Evolutionary conservation across 2,113 vertebrate species (phyloP).

Genomic region (Quiscalus mexicanus): DNA sequence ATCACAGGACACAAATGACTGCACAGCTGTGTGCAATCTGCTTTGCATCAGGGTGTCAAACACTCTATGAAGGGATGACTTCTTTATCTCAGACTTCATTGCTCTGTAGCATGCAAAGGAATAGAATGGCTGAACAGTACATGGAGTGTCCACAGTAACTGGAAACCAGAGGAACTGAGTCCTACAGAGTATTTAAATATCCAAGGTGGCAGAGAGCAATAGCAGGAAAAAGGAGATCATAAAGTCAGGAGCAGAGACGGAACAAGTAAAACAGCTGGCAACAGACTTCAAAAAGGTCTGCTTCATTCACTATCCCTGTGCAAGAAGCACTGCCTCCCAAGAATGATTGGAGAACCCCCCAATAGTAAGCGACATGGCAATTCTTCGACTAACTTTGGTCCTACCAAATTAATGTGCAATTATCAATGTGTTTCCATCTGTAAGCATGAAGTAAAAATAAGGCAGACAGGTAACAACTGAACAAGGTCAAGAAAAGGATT

Average conservation of each 20-base stretch:
- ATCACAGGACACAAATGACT: background rate
- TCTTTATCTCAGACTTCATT: background rate
- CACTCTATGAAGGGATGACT: background rate
- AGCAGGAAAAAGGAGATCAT: background rate
- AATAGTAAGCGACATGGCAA: background rate
- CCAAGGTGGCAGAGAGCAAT: background rate
- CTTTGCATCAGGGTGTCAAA: background rate
- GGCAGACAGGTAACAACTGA: background rate
- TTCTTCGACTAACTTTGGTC: background rate
- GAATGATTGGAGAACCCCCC: background rate
- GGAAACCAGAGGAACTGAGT: background rate
- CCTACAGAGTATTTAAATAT: background rate
- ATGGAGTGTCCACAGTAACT: fast-evolving
- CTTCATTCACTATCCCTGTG: background rate
- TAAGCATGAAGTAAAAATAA: background rate
- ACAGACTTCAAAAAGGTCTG: background rate
- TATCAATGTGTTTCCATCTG: background rate
- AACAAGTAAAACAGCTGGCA: background rate
- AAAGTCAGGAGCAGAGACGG: background rate
- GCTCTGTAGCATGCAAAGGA: background rate
- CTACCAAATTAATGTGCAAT: background rate
- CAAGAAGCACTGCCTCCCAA: background rate
- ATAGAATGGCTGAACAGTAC: fast-evolving
- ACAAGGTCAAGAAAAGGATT: background rate
- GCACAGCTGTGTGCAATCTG: background rate